A percentile compares a stretch with the other conserved stretches of the same genome.
phyloP scores from a whole-genome alignment of 2,113 vertebrate genomes.

The Ariopsis seemanni region DNA sequence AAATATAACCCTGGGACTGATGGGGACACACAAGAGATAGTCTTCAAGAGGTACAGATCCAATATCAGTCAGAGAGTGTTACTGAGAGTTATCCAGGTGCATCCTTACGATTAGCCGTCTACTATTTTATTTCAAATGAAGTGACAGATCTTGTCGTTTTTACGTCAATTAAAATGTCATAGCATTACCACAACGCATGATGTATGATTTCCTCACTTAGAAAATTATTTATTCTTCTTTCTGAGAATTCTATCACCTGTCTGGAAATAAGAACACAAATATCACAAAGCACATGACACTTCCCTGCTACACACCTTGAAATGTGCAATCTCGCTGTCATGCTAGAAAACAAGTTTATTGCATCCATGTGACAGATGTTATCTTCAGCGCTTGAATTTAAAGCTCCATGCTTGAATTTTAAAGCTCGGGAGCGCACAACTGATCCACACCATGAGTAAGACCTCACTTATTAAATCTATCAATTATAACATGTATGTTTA shows the following conservation, averaged over 20 bases:
- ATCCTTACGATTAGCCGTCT: not conserved
- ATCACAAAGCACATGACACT: not conserved
- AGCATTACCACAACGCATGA: not conserved
- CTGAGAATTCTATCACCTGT: not conserved
- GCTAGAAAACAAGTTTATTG: not conserved
- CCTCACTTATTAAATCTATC: not conserved
- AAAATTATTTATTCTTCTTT: not conserved
- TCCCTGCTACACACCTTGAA: not conserved
- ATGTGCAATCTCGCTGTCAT: not conserved
- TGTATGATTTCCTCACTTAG: not conserved
- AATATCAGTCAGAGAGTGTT: constrained; percentile 1
- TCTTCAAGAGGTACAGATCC: constrained; percentile 9
- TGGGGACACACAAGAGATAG: not conserved
- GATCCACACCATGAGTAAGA: not conserved
- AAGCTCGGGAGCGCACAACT: not conserved
- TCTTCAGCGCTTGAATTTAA: not conserved
- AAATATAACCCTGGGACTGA: constrained; percentile 40
- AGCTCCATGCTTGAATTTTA: not conserved
- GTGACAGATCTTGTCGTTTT: not conserved
- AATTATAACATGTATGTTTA: not conserved
- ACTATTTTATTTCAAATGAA: not conserved
- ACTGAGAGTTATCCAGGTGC: not conserved
- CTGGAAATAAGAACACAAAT: not conserved
- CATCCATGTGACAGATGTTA: not conserved
- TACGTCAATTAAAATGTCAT: not conserved